Evolutionary conservation across 1,140 invertebrate species (phyloP).

Genomic region (Drosophila lini): DNA sequence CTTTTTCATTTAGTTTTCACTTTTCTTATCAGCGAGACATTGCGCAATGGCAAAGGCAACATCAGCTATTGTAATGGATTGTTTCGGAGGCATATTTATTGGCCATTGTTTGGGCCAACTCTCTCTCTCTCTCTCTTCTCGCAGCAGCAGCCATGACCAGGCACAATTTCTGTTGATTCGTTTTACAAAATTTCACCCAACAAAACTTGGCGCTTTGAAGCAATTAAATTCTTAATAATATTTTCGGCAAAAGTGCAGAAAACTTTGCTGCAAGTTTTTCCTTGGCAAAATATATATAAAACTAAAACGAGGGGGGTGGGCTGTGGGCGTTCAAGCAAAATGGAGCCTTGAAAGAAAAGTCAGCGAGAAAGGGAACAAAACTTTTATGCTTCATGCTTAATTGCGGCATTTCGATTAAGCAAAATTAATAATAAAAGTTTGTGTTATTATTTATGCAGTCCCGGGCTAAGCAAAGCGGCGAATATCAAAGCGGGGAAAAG

Average conservation of each 20-base stretch:
- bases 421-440: constrained; percentile 81
- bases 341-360: constrained; percentile 5
- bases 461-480: constrained; percentile 18
- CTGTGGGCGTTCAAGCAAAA: constrained; percentile 40
- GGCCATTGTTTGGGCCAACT: constrained; percentile 47
- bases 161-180: constrained; percentile 48
- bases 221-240: constrained; percentile 70
- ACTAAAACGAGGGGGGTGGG: constrained; percentile 21
- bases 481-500: constrained; percentile 43
- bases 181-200: constrained; percentile 30
- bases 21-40: constrained; percentile 66
- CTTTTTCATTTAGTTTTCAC: constrained; percentile 73
- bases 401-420: constrained; percentile 80
- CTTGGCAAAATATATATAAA: constrained; percentile 36
- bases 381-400: constrained; percentile 74
- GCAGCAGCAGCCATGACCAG: constrained; percentile 29
- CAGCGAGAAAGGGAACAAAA: constrained; percentile 22
- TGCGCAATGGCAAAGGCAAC: constrained; percentile 45
- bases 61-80: constrained; percentile 61
- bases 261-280: constrained; percentile 61
- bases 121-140: not conserved
- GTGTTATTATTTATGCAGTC: constrained; percentile 72
- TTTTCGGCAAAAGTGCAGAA: constrained; percentile 47
- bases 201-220: constrained; percentile 38
- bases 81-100: constrained; percentile 49